Conservation (phyloP, 2,113 vertebrate species). For the Alethe castanea region DNA sequence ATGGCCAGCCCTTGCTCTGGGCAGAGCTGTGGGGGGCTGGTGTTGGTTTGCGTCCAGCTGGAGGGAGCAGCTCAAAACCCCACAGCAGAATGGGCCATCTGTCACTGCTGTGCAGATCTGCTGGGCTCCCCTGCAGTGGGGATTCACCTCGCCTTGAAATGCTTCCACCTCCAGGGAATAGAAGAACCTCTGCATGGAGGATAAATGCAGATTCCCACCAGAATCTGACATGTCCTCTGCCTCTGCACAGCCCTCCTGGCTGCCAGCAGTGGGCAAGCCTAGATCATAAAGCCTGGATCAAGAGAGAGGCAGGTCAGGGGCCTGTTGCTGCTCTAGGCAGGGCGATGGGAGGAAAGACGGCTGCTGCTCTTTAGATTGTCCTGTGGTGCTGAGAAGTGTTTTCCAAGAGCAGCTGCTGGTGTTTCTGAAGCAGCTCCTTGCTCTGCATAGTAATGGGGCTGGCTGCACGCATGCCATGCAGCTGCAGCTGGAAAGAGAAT, state of each 20-base stretch:
- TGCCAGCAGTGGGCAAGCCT: neutral
- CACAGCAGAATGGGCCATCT: neutral
- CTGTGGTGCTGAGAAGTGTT: neutral
- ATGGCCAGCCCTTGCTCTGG: neutral
- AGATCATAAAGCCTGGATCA: neutral
- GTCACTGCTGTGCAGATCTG: neutral
- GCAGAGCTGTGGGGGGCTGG: neutral
- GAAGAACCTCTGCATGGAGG: fast-evolving
- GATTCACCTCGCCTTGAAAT: neutral
- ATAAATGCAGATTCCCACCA: neutral
- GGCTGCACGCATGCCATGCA: neutral
- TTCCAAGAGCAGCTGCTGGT: neutral
- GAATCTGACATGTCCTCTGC: neutral
- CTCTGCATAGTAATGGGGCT: neutral
- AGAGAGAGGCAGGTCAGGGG: neutral
- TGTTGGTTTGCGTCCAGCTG: neutral
- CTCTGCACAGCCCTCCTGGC: neutral
- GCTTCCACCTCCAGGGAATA: neutral
- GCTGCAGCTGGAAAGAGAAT: neutral
- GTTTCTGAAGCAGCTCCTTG: constrained; percentile 11
- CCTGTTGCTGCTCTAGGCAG: neutral
- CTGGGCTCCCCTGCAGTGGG: fast-evolving
- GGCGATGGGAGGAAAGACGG: neutral
- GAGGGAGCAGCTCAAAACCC: neutral
- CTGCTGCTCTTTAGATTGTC: neutral